phyloP scores from a whole-genome alignment of 1,140 invertebrate species.

The Drosophila burlai region DNA sequence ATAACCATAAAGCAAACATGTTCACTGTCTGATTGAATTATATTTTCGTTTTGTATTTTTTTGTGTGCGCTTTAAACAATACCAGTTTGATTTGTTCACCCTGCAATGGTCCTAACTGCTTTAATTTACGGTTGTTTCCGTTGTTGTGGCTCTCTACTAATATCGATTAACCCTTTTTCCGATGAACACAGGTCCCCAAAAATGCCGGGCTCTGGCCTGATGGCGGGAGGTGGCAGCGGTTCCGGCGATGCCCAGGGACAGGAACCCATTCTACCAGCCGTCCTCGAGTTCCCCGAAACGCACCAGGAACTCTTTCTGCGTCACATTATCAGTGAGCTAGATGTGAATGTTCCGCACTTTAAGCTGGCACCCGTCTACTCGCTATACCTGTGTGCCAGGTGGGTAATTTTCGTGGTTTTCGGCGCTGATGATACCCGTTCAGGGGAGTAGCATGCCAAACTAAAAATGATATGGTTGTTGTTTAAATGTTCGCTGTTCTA shows the following conservation, averaged over 20 bases:
- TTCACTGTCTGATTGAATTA: conserved; percentile 31
- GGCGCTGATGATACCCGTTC: neutral
- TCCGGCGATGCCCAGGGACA: conserved; percentile 86
- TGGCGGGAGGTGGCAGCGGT: conserved; percentile 65
- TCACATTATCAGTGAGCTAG: conserved; percentile 94
- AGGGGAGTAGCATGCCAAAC: conserved; percentile 5
- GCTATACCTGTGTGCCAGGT: conserved; percentile 95
- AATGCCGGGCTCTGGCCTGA: conserved; percentile 64
- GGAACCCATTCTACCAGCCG: conserved; percentile 96
- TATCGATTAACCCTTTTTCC: conserved; percentile 44
- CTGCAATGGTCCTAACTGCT: conserved; percentile 36
- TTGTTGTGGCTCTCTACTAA: conserved; percentile 33
- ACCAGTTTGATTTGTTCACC: conserved; percentile 4
- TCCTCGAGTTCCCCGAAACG: conserved; percentile 97
- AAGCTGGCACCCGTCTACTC: conserved; percentile 97
- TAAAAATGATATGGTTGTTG: conserved; percentile 16
- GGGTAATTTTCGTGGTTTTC: conserved; percentile 29
- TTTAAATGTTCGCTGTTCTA: conserved; percentile 8
- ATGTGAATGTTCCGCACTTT: conserved; percentile 93
- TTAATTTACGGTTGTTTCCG: conserved; percentile 7
- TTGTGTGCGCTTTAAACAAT: conserved; percentile 39
- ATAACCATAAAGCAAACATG: conserved; percentile 8
- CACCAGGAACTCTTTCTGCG: conserved; percentile 96
- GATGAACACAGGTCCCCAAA: conserved; percentile 66
- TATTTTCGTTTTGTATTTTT: conserved; percentile 24